These are phyloP conservation scores for Habrosyne pyritoides DNA, from an alignment of 2,888 invertebrate genomes.

Conservation along the genomic window DNA sequence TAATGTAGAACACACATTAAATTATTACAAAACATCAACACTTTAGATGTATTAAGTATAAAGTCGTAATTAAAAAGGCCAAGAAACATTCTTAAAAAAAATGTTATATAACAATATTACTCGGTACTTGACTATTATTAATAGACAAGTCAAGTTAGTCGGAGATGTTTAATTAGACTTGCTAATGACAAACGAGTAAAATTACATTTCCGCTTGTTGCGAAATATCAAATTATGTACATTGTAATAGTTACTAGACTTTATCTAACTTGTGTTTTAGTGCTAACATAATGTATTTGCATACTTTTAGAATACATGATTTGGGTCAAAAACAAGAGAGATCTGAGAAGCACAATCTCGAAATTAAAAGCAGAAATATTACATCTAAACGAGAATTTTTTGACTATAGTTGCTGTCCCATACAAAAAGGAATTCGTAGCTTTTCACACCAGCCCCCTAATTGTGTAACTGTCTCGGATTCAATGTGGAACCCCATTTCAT, in stretches of 20 bases:
- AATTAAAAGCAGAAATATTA: not conserved
- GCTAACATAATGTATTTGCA: not conserved
- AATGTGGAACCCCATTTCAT: too few relatives aligned
- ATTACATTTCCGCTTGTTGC: conserved; percentile 34
- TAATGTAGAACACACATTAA: not conserved
- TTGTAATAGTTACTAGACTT: conserved; percentile 32
- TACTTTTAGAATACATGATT: not conserved
- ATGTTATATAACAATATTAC: conserved; percentile 28
- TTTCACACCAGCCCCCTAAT: too few relatives aligned
- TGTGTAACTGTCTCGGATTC: too few relatives aligned
- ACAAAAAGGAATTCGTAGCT: too few relatives aligned
- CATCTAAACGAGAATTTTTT: not conserved
- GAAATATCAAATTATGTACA: conserved; percentile 32
- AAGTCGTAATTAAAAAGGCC: conserved; percentile 16
- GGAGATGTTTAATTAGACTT: conserved; percentile 43
- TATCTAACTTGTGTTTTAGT: not conserved
- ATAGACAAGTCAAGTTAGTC: conserved; percentile 25
- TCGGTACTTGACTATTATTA: conserved; percentile 22
- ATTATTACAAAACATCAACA: conserved; percentile 3
- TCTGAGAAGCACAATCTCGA: not conserved
- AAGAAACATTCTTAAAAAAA: conserved; percentile 19
- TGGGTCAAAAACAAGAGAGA: not conserved
- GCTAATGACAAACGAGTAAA: conserved; percentile 34
- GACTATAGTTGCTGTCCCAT: too few relatives aligned
- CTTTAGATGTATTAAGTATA: conserved; percentile 1